A percentile compares a stretch with the other conserved stretches of the same genome.
These are phyloP conservation scores for Plecturocebus donacophilus DNA, from an alignment of 2,113 vertebrate species.

Conservation along the genomic window DNA sequence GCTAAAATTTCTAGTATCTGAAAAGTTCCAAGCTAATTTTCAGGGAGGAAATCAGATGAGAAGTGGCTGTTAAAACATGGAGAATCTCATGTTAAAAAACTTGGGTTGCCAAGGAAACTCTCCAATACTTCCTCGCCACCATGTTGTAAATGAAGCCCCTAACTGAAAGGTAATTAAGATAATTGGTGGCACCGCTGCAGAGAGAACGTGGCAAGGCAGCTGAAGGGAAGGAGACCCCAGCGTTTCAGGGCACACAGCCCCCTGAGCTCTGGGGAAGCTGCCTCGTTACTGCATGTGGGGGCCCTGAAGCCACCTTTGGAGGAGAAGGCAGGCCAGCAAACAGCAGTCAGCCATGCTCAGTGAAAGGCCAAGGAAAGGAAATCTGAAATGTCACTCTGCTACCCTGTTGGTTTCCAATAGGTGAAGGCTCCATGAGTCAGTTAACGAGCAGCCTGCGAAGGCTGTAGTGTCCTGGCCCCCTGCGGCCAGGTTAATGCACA, in stretches of 20 bases:
- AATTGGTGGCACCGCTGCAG: conserved; percentile 53
- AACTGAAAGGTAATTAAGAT: conserved; percentile 72
- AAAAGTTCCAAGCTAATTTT: conserved; percentile 73
- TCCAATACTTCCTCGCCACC: conserved; percentile 60
- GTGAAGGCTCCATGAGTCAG: neutral
- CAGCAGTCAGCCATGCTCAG: neutral
- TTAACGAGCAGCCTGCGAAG: neutral
- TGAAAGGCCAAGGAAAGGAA: neutral
- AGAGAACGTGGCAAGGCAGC: neutral
- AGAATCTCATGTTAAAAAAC: conserved; percentile 80
- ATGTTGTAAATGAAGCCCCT: conserved; percentile 75
- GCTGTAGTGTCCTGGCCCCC: neutral
- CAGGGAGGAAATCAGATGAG: conserved; percentile 73
- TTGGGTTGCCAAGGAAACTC: conserved; percentile 84
- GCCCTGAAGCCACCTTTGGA: neutral
- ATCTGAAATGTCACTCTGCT: conserved; percentile 1
- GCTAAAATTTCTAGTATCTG: conserved; percentile 31
- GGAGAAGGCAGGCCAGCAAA: neutral
- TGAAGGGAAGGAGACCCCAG: neutral
- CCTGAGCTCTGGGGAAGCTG: neutral
- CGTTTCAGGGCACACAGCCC: neutral
- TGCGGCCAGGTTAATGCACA: accelerated
- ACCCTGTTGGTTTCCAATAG: neutral
- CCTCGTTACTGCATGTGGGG: neutral
- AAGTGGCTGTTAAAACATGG: conserved; percentile 77